Conservation (phyloP, 2,797 vertebrate genomes). For the Champsocephalus gunnari region DNA sequence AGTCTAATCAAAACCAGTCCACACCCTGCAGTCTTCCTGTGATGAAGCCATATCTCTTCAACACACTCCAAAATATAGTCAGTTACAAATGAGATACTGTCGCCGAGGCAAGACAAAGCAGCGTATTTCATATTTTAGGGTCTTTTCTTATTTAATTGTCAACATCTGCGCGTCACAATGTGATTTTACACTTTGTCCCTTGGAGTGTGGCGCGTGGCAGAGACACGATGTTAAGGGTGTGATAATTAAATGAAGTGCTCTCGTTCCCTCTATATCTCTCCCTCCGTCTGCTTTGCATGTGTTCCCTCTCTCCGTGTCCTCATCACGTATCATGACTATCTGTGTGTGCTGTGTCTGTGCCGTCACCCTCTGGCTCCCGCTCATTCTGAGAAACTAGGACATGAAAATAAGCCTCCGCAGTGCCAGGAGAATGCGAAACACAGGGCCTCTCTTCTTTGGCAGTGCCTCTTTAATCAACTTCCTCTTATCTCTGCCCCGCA, state of each 20-base stretch:
- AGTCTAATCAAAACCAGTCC: constrained; percentile 29
- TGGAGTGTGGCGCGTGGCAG: constrained; percentile 54
- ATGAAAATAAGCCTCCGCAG: constrained; percentile 78
- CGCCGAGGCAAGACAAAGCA: background rate
- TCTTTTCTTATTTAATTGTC: constrained; percentile 63
- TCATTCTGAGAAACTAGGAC: constrained; percentile 80
- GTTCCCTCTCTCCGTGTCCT: constrained; percentile 16
- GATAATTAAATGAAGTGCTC: constrained; percentile 70
- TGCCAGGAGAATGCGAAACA: constrained; percentile 81
- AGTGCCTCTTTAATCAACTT: constrained; percentile 81
- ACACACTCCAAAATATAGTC: constrained; percentile 15
- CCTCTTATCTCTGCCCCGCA: constrained; percentile 77
- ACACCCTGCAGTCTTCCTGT: background rate
- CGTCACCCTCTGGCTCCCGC: constrained; percentile 75
- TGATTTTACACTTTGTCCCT: constrained; percentile 67
- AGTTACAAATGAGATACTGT: constrained; percentile 36
- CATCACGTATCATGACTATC: constrained; percentile 64
- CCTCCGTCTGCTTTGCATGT: constrained; percentile 51
- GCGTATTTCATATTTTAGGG: constrained; percentile 33
- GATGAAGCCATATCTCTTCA: constrained; percentile 2
- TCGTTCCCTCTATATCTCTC: constrained; percentile 44
- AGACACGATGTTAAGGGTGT: constrained; percentile 55
- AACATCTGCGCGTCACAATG: constrained; percentile 61
- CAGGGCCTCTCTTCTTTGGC: constrained; percentile 71
- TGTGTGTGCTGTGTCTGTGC: constrained; percentile 56